Conservation (phyloP, 2,113 vertebrate species). For the Ochotona princeps region DNA sequence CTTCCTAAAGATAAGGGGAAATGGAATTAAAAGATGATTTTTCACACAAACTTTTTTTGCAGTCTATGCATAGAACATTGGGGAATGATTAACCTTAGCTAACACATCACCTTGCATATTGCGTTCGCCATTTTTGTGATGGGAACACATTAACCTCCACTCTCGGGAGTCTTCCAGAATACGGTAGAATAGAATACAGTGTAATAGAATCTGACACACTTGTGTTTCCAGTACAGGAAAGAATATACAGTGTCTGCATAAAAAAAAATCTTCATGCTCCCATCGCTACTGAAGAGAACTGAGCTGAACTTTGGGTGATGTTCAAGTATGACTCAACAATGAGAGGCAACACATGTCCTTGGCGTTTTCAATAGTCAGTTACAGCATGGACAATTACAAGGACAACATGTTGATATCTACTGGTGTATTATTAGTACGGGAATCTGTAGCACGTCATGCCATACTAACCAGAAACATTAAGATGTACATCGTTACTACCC, state of each 20-base stretch:
- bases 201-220: no score
- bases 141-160: neutral
- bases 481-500: neutral
- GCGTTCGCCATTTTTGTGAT: neutral
- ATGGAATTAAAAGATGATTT: no score
- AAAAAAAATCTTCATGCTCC: neutral
- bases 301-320: neutral
- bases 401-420: neutral
- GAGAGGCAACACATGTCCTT: neutral
- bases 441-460: neutral
- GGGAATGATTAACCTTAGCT: neutral
- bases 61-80: no score
- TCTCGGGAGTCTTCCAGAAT: neutral
- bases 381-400: neutral
- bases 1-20: no score
- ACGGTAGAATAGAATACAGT: no score
- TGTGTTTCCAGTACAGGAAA: neutral
- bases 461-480: neutral
- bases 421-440: neutral
- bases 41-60: no score
- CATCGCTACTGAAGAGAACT: neutral
- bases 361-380: neutral
- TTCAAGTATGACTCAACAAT: neutral
- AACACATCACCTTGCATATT: neutral
- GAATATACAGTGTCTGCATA: neutral